Base-by-base conservation (phyloP, 2,888 invertebrate species). In the Patella depressa region DNA sequence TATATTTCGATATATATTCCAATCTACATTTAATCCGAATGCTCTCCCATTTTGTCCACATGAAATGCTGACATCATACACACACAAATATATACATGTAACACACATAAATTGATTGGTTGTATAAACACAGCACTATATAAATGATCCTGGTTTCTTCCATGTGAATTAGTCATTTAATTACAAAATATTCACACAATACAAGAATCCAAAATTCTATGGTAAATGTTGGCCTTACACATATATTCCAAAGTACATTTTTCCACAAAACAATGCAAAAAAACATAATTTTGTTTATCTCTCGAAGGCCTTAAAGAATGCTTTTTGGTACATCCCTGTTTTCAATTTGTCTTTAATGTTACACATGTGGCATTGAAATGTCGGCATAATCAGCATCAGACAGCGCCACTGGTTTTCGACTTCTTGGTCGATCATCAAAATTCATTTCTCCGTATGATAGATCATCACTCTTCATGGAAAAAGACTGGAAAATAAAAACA, bases 391-490 rank as follows among this genome's bases (percentile, higher is more conserved):
- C 79, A 17, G 82, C 80, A 53, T 81, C 80, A 24, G 76, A 79
- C 15, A 82, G 74, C 1, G 77, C 79, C 78, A 88, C 83, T 2
- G 87, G 87, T 53, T 85, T 83, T 57, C 88, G 82, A 81, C 87
- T 87, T 74, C 88, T 76, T 2, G 88, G 88, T 74, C 81, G 80
- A 74, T 86, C 84, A 59, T 88, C 88, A 77, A 87, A 87, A 34
- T 83, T 82, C 19, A 87, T 79, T 73, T 88, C 86, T 53, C 85
- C 84, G 75, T 87, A 87, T 53, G 87, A 76, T 9, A 82, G 84
- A 80, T 87, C 88, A 7, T 85, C 85, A 73, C 81, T 84, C 24
- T 82, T 80, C 65, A 74, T 81, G 73, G 81, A 83, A 73, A 82
- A 83, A 0, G 84, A 83, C 86, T 86, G 84, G 19, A 80, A 80